A percentile compares a stretch with the other conserved stretches of the same genome.
Conservation (phyloP, 1,140 invertebrate species). For the Papilio polyxenes region DNA sequence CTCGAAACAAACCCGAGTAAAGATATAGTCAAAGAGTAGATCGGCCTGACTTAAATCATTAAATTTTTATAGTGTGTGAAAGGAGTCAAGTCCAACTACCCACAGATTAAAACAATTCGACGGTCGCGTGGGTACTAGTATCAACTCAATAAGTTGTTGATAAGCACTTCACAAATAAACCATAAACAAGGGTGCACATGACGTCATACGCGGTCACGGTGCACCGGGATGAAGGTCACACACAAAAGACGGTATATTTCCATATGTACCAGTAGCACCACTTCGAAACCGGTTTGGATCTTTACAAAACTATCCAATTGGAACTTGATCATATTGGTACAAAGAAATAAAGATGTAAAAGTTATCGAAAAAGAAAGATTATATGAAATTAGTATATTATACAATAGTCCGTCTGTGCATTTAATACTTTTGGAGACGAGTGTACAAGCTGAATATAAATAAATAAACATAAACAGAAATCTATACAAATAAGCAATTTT, state of each 20-base stretch:
- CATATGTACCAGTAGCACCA: not conserved
- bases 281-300: constrained; percentile 10
- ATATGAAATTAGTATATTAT: too few relatives aligned
- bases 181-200: constrained; percentile 1
- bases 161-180: not conserved
- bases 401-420: too few relatives aligned
- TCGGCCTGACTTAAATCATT: too few relatives aligned
- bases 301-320: not conserved
- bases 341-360: too few relatives aligned
- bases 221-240: constrained; percentile 21
- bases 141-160: not conserved
- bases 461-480: too few relatives aligned
- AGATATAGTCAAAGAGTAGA: too few relatives aligned
- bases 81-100: not conserved
- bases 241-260: not conserved
- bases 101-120: not conserved
- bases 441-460: too few relatives aligned
- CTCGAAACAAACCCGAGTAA: too few relatives aligned
- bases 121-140: not conserved
- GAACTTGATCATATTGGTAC: not conserved
- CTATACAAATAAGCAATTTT: not conserved
- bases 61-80: not conserved
- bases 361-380: too few relatives aligned
- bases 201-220: not conserved
- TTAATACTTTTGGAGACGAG: too few relatives aligned